Evolutionary conservation across 2,797 vertebrate genomes (phyloP).

Genomic region (Molossus alvarezi): DNA sequence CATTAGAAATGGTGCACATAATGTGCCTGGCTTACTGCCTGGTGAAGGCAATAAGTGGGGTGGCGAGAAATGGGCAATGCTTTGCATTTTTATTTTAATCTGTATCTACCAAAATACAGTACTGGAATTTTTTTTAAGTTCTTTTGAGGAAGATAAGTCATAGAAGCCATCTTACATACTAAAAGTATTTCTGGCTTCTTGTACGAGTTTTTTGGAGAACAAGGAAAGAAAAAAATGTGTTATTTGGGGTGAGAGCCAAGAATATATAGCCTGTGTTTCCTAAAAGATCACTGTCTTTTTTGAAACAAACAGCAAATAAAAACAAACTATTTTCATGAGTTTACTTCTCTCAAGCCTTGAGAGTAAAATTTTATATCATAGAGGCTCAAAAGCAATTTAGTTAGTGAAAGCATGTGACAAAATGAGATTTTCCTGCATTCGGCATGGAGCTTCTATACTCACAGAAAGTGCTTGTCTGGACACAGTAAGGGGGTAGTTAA

Average conservation of each 20-base stretch:
- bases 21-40: neutral
- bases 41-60: neutral
- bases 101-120: neutral
- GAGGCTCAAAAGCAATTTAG: neutral
- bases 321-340: neutral
- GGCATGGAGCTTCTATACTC: neutral
- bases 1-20: neutral
- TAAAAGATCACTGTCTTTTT: neutral
- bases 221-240: neutral
- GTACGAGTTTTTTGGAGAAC: slow-evolving; percentile 10
- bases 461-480: neutral
- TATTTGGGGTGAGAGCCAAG: neutral
- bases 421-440: neutral
- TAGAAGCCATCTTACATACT: neutral
- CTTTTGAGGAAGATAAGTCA: slow-evolving; percentile 2
- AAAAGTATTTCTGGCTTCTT: slow-evolving; percentile 6
- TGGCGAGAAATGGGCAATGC: neutral
- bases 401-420: neutral
- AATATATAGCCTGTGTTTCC: neutral
- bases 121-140: neutral
- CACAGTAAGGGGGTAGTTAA: neutral
- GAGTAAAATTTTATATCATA: neutral
- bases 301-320: neutral
- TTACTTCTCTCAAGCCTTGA: slow-evolving; percentile 21
- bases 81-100: slow-evolving; percentile 51